Evolutionary conservation across 2,888 invertebrate species (phyloP).

Genomic region (Ectemnius cavifrons): DNA sequence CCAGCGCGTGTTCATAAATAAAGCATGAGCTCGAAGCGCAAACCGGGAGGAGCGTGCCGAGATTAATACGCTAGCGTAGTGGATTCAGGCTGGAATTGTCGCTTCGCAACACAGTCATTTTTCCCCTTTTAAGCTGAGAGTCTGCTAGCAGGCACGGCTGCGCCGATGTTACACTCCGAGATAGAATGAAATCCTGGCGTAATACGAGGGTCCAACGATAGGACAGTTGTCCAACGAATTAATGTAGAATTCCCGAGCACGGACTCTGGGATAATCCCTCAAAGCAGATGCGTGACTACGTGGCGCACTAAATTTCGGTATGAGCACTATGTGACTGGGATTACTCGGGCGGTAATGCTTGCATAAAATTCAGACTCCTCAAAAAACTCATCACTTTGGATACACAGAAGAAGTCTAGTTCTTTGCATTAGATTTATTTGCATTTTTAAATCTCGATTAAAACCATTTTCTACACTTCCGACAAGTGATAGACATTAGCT

Average conservation of each 20-base stretch:
- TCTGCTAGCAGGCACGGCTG: slow-evolving; percentile 15
- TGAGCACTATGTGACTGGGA: neutral
- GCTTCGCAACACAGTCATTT: slow-evolving; percentile 14
- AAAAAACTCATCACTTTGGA: neutral
- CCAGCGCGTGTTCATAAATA: slow-evolving; percentile 41
- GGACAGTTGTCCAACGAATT: slow-evolving; percentile 8
- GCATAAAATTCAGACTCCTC: neutral
- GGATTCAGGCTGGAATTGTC: slow-evolving; percentile 30
- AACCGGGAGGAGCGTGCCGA: slow-evolving; percentile 36
- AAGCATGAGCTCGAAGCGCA: slow-evolving; percentile 45
- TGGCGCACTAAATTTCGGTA: neutral
- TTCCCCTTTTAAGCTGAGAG: slow-evolving; percentile 3
- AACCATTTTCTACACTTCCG: neutral
- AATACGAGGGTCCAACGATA: slow-evolving; percentile 9
- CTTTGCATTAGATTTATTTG: neutral
- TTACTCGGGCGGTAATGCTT: neutral
- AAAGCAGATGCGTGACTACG: slow-evolving; percentile 5
- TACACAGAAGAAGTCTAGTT: neutral
- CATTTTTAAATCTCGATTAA: neutral
- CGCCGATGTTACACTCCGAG: neutral
- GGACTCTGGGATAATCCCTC: slow-evolving; percentile 2
- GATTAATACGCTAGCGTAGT: slow-evolving; percentile 34
- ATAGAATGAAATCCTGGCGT: slow-evolving; percentile 7
- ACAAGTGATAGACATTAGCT: neutral
- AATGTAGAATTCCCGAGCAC: neutral